Base-by-base conservation (phyloP, 2,888 invertebrate genomes). In the Polyommatus icarus region DNA sequence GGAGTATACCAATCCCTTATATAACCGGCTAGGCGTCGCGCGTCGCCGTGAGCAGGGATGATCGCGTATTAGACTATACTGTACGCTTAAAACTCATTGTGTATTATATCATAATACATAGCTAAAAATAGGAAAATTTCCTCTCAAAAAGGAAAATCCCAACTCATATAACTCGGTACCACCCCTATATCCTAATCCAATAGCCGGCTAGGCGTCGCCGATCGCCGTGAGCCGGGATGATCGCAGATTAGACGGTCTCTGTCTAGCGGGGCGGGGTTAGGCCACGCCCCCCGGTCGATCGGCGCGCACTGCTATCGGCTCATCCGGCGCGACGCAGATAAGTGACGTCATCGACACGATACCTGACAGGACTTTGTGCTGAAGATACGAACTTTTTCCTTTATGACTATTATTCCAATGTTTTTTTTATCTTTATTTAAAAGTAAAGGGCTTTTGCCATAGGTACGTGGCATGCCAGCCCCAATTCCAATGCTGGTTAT, bases 201-300 rank as follows among this genome's bases (percentile, higher is more conserved):
- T 93, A 82, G 92, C 89, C 85, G 85, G 85, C 90, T 88, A 90
- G 90, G 90, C 91, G 90, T 88, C 83, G 85, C 90, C 40, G 40
- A 5, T 6, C 7, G 36, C 92, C 86, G 85, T 91, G 90, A 92
- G 88, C 50, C 50, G 89, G 61, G 67, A 67, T 67, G 12, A 67
- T 67, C 67, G 83, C 83, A 91, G 94, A 94, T 94, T 93, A 94
- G 91, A 84, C 87, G 90, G 84, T 89, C 89, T 89, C 89, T 88
- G 88, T 89, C 88, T 89, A 85, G 87, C 83, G 84, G 89, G 93
- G 93, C 91, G 92, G 91, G 90, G 91, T 87, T 88, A 81, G 82
- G 89, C 89, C 92, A 91, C 92, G 93, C 93, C 93, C 86, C 90
- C 91, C 92, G 93, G 91, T 93, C 93, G 92, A 93, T 92, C 85